These are phyloP conservation scores for Aleiodes alternator DNA, from an alignment of 2,888 invertebrate genomes.

Conservation along the genomic window DNA sequence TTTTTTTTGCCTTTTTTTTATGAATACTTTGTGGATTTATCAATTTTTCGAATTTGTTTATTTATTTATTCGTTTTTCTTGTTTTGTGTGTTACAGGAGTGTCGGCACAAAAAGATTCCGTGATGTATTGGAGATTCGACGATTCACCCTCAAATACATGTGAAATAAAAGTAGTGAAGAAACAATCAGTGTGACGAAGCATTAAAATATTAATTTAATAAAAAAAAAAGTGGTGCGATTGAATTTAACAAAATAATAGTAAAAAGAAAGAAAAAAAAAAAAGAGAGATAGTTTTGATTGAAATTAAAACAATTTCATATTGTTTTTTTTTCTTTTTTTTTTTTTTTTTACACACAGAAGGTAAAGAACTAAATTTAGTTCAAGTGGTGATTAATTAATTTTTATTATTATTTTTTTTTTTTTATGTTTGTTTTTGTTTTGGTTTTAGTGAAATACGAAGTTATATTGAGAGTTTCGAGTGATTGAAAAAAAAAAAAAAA, in stretches of 20 bases:
- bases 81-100: conserved; percentile 62
- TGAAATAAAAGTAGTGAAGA: conserved; percentile 67
- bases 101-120: conserved; percentile 68
- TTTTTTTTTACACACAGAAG: conserved; percentile 46
- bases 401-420: conserved; percentile 20
- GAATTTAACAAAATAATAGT: neutral
- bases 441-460: conserved; percentile 20
- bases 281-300: neutral
- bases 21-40: neutral
- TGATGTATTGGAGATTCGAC: conserved; percentile 74
- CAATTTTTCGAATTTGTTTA: neutral
- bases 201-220: too few relatives aligned
- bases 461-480: conserved; percentile 9
- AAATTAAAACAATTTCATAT: neutral
- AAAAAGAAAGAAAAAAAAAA: neutral
- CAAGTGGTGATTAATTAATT: conserved; percentile 9
- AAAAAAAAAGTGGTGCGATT: conserved; percentile 11
- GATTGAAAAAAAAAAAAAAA: neutral
- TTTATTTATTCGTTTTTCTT: conserved; percentile 35
- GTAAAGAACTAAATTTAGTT: conserved; percentile 24
- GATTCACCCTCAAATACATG: conserved; percentile 71
- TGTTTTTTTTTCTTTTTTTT: conserved; percentile 25
- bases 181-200: conserved; percentile 73
- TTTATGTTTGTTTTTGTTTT: conserved; percentile 37
- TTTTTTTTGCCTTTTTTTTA: too few relatives aligned